Conservation (phyloP, 1,140 invertebrate species). For the Oryctes rhinoceros region DNA sequence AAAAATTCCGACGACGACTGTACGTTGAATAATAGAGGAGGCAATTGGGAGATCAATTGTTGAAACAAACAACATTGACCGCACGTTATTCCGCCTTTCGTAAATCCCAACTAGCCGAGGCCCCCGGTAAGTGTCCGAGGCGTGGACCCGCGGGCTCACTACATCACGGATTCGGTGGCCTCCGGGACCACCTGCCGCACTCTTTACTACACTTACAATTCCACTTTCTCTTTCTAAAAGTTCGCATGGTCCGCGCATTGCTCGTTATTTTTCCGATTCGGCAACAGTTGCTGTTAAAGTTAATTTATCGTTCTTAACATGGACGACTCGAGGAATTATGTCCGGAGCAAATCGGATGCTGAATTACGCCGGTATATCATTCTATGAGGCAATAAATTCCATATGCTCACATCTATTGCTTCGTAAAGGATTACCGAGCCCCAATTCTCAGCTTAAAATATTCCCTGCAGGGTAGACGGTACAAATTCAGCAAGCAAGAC, state of each 20-base stretch:
- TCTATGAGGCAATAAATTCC: background rate
- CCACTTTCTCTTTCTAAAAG: conserved; percentile 48
- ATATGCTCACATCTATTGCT: background rate
- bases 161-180: conserved; percentile 47
- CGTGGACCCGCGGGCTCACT: conserved; percentile 47
- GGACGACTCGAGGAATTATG: conserved; percentile 20
- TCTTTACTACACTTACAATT: conserved; percentile 51
- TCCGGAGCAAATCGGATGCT: background rate
- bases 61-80: conserved; percentile 51
- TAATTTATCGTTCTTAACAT: conserved; percentile 46
- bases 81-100: conserved; percentile 47
- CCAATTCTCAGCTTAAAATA: background rate
- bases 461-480: no score
- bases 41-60: conserved; percentile 51
- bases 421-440: background rate
- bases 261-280: conserved; percentile 27
- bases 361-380: background rate
- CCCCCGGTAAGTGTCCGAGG: conserved; percentile 41
- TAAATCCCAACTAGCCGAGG: conserved; percentile 51
- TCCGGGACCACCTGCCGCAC: conserved; percentile 44
- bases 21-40: conserved; percentile 49
- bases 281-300: conserved; percentile 39
- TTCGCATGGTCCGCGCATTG: conserved; percentile 41
- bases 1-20: conserved; percentile 49
- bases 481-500: no score